phyloP scores from a whole-genome alignment of 2,888 invertebrate species.

The Ichneumoninae sp. region DNA sequence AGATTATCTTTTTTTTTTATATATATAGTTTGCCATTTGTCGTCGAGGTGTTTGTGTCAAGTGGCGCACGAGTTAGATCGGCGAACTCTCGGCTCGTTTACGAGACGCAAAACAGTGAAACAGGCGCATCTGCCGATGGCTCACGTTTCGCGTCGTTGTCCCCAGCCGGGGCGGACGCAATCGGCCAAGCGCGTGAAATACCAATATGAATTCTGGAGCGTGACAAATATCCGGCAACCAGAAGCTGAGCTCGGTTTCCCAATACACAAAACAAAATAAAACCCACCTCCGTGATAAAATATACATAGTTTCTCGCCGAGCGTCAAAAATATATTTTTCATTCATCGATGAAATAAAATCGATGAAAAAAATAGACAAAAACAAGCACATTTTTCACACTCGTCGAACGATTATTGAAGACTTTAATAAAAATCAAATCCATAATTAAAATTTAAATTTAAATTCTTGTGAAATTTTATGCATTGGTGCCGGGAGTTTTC shows the following conservation, averaged over 20 bases:
- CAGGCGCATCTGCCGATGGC: neutral
- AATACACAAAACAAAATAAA: neutral
- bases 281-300: neutral
- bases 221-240: conserved; percentile 19
- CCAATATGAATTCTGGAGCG: conserved; percentile 46
- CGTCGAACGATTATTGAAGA: no score
- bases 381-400: no score
- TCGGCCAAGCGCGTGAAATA: conserved; percentile 26
- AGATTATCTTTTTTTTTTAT: neutral
- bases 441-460: no score
- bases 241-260: neutral
- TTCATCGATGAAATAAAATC: neutral
- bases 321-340: neutral
- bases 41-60: neutral
- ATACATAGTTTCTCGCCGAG: neutral
- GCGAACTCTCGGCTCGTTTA: neutral
- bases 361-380: neutral
- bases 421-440: no score
- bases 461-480: no score
- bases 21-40: neutral
- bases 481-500: no score
- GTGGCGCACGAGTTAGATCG: neutral
- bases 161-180: neutral
- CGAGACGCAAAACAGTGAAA: neutral
- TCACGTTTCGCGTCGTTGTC: neutral